Percentiles rank a stretch among this genome's conserved stretches.
phyloP scores from a whole-genome alignment of 2,797 vertebrate genomes.

The Phoeniculus purpureus region DNA sequence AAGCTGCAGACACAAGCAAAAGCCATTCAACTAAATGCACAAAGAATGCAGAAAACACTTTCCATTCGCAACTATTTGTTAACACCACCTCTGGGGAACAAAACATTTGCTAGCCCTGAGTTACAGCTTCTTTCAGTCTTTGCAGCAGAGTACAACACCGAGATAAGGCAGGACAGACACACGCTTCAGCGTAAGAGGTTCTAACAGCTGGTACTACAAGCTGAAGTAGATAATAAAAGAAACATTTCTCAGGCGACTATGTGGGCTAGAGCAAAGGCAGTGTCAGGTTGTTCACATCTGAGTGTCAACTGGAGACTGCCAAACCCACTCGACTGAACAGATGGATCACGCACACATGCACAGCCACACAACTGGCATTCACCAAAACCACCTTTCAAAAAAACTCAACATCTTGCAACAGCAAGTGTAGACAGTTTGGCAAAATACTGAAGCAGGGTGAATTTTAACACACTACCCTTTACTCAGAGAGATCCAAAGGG shows the following conservation, averaged over 20 bases:
- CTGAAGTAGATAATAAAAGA: constrained; percentile 15
- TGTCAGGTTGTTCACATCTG: neutral
- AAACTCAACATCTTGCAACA: neutral
- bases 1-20: constrained; percentile 7
- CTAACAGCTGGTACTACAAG: constrained; percentile 11
- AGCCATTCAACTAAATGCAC: neutral
- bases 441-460: neutral
- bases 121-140: constrained; percentile 29
- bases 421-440: neutral
- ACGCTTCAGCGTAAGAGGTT: neutral
- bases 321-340: neutral
- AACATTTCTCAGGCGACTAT: constrained; percentile 34
- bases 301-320: neutral
- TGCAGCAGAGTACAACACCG: neutral
- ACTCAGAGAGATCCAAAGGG: neutral
- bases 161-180: constrained; percentile 7
- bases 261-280: neutral
- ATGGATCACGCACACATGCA: rapidly evolving
- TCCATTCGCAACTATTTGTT: constrained; percentile 27
- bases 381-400: neutral
- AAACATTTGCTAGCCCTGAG: neutral
- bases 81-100: constrained; percentile 11
- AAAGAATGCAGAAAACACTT: constrained; percentile 16
- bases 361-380: neutral
- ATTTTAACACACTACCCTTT: neutral